Conservation (phyloP, 1,140 invertebrate genomes). For the Calliopsis andreniformis region DNA sequence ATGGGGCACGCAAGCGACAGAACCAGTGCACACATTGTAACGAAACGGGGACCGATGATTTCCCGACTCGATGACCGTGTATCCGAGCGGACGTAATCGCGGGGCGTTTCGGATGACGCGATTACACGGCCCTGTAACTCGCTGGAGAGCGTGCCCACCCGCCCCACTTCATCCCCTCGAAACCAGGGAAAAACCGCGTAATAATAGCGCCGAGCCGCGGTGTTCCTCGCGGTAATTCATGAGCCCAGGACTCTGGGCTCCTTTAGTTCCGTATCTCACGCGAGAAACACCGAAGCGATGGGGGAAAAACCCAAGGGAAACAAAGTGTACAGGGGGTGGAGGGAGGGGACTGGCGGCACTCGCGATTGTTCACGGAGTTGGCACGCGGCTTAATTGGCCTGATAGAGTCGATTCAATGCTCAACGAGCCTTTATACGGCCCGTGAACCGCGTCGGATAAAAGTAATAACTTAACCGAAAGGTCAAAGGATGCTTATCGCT, state of each 20-base stretch:
- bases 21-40: conserved; percentile 7
- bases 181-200: conserved; percentile 49
- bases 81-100: conserved; percentile 58
- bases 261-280: conserved; percentile 62
- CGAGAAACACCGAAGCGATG: conserved; percentile 40
- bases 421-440: conserved; percentile 46
- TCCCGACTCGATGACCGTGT: conserved; percentile 50
- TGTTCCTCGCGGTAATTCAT: conserved; percentile 52
- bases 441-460: conserved; percentile 56
- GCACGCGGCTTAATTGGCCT: conserved; percentile 60
- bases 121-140: conserved; percentile 43
- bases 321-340: neutral
- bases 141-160: neutral
- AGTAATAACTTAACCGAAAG: conserved; percentile 64
- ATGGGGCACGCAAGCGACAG: conserved; percentile 21
- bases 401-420: conserved; percentile 61
- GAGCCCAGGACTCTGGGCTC: conserved; percentile 14
- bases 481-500: conserved; percentile 58
- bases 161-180: neutral
- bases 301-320: neutral
- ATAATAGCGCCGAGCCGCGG: conserved; percentile 48
- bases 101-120: conserved; percentile 51
- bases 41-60: conserved; percentile 39
- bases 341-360: too few species aligned
- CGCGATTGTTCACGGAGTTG: conserved; percentile 48